phyloP scores from a whole-genome alignment of 2,888 invertebrate genomes.

The Micoletzkya japonica region DNA sequence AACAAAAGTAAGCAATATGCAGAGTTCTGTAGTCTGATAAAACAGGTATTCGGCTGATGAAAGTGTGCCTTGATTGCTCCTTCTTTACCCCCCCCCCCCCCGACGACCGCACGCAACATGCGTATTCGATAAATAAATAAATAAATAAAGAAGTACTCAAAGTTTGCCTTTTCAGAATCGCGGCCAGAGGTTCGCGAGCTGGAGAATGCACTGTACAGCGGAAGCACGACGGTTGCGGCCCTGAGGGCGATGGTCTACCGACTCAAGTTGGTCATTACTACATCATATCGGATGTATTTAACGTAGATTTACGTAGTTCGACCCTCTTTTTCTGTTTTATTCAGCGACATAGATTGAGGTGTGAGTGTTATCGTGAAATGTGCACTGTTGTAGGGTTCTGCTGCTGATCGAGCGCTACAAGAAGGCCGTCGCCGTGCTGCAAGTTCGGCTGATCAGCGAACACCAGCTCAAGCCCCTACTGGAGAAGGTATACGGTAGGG shows the following conservation, averaged over 20 bases:
- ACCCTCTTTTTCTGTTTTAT: not conserved
- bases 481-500: conserved; percentile 30
- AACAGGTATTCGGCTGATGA: too few species aligned
- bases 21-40: not conserved
- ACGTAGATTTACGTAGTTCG: not conserved
- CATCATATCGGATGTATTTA: not conserved
- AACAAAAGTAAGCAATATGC: too few species aligned
- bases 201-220: conserved; percentile 40
- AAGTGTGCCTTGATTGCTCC: too few species aligned
- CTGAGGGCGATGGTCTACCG: not conserved
- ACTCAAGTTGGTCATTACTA: conserved; percentile 10
- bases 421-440: conserved; percentile 44
- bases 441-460: conserved; percentile 38
- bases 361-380: not conserved
- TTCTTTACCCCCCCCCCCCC: too few species aligned
- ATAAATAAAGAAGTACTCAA: not conserved
- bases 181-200: conserved; percentile 36
- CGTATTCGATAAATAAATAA: not conserved
- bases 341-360: not conserved
- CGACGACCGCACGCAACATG: too few species aligned
- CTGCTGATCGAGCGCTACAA: conserved; percentile 54
- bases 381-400: conserved; percentile 36
- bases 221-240: conserved; percentile 5
- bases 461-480: conserved; percentile 35
- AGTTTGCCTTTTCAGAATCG: conserved; percentile 28